Percentiles rank a stretch among this genome's conserved stretches.
These are phyloP conservation scores for Platygyra sinensis DNA, from an alignment of 64 coral and sea anemone species.

Conservation along the genomic window DNA sequence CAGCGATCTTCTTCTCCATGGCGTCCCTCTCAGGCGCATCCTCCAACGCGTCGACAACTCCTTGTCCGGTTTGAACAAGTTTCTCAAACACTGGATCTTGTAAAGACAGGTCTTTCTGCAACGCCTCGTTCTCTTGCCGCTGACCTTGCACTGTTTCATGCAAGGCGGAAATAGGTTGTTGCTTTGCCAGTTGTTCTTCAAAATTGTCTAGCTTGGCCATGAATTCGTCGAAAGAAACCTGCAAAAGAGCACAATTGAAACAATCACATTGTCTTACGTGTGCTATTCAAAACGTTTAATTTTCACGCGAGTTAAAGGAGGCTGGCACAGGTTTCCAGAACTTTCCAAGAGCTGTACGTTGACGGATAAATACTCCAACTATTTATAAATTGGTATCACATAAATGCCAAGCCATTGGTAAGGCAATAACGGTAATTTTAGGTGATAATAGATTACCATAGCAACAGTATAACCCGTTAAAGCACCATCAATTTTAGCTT, in stretches of 20 bases:
- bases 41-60: conserved; percentile 79
- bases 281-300: too few species aligned
- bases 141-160: conserved; percentile 73
- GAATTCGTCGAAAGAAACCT: conserved; percentile 85
- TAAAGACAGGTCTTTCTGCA: conserved; percentile 44
- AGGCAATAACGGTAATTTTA: too few species aligned
- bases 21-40: conserved; percentile 69
- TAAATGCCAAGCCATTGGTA: too few species aligned
- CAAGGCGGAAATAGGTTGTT: conserved; percentile 76
- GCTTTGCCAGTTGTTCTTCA: conserved; percentile 54
- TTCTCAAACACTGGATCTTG: conserved; percentile 75
- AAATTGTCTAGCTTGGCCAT: conserved; percentile 72
- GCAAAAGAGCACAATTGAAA: neutral
- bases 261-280: too few species aligned
- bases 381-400: too few species aligned
- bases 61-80: conserved; percentile 76
- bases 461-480: too few species aligned
- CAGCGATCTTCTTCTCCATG: conserved; percentile 72
- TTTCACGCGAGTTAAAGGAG: too few species aligned
- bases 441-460: too few species aligned
- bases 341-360: too few species aligned
- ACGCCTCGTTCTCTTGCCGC: conserved; percentile 72
- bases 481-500: too few species aligned
- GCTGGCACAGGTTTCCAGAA: neutral
- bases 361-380: too few species aligned